These are phyloP conservation scores for Leptarthrus brevirostris DNA, from an alignment of 2,888 invertebrate genomes.

Conservation along the genomic window DNA sequence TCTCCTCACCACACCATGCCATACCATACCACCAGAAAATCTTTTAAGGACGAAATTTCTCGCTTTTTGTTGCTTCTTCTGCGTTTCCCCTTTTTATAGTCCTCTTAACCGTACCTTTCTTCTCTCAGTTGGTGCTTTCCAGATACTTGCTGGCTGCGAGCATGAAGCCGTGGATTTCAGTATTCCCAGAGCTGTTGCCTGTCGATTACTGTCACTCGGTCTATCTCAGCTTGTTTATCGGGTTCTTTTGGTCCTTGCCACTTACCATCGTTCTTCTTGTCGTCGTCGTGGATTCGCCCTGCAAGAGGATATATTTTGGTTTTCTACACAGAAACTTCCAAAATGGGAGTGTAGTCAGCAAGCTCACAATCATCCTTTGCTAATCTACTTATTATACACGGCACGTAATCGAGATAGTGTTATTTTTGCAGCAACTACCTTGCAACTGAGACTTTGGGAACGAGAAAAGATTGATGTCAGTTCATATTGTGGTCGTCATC, in stretches of 20 bases:
- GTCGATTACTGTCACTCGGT: background rate
- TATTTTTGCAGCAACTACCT: background rate
- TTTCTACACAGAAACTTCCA: background rate
- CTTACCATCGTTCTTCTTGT: background rate
- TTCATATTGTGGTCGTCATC: slow-evolving; percentile 28
- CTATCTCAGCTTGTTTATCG: background rate
- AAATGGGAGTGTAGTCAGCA: slow-evolving; percentile 19
- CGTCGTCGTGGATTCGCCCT: background rate
- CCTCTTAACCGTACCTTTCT: slow-evolving; percentile 16
- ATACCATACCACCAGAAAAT: slow-evolving; percentile 25
- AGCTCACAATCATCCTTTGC: too few relatives aligned
- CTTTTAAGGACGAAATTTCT: slow-evolving; percentile 36
- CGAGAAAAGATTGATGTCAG: slow-evolving; percentile 17
- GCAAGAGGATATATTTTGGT: background rate
- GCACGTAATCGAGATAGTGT: background rate
- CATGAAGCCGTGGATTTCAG: background rate
- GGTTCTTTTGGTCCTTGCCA: background rate
- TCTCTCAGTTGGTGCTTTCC: background rate
- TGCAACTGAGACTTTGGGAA: background rate
- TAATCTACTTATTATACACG: background rate
- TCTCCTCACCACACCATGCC: background rate
- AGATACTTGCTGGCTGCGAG: background rate
- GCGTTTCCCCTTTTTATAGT: slow-evolving; percentile 29
- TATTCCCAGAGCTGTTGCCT: background rate
- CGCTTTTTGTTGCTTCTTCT: slow-evolving; percentile 15